Base-by-base conservation (phyloP, 2,797 vertebrate genomes). In the Pterois miles region DNA sequence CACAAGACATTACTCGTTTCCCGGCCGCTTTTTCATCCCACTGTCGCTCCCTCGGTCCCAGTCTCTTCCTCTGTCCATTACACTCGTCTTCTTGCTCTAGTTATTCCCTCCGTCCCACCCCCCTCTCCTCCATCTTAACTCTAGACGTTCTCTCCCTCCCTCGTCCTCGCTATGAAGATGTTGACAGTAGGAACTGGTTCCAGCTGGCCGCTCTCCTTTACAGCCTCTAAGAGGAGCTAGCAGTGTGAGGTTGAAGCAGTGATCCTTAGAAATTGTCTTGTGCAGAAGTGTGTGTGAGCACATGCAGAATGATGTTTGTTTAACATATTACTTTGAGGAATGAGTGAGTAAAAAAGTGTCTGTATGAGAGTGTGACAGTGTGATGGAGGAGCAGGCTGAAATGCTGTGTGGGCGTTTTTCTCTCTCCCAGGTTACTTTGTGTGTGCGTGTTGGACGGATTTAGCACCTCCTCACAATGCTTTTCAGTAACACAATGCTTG, bases 121-220 rank as follows among this genome's bases (percentile, higher is more conserved):
- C 38, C 33, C 48, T 25, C 34, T 38, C 16, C 52, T 34, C 34
- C 27, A 31, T 52, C 25, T 65, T 18, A 65, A 18, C 72, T 38
- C 23, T 31, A 71, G 74, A 77, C 74, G 14, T 38, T 38, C 52
- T 68, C 76, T 64, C 34, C 53, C 50, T 71, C 63, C 46, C 60
- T 82, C 25, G n/a, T 57, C 67, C 81, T 84, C 58, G 4, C 74
- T 80, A 94, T 93, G 88, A 93, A 93, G 92, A 94, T 89, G 88
- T 92, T 89, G 89, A 91, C 87, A 88, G 88, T 54, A 71, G 54
- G 79, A 91, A 89, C 86, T 79, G 90, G 88, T 92, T 93, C 91
- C 88, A 91, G 84, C 89, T 94, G 93, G 92, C 83, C 60, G 65
- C 74, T 63, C 6, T 83, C 78, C 90, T 86, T 87, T 38, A 52